Base-by-base conservation (phyloP, 2,113 vertebrate species). In the Butorides virescens region DNA sequence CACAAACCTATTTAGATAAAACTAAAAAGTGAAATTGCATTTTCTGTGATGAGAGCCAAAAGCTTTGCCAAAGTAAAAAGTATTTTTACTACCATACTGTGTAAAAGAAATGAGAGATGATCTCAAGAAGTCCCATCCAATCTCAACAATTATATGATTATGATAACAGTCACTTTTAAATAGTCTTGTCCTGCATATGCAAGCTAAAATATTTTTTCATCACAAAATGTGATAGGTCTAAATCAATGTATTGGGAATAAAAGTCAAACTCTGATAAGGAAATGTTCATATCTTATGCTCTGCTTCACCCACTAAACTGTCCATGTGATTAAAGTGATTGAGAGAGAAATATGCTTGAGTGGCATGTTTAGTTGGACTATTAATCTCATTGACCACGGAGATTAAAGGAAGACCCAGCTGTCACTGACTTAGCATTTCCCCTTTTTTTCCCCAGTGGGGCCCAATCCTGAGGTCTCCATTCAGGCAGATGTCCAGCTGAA, bases 321-420 rank as follows among this genome's bases (percentile, higher is more conserved):
- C 19, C 2, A 2, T 39, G 53, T 77, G 22, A 32, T 90, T 63
- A 21, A 47, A 75, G 37, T 19, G 68, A 79, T 84, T 89, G 59
- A 86, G 59, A 72, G 16, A 47, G 6, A 36, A 2, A 44, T 21
- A 70, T 61, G 18, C 34, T 30, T 36, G 93, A 76, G 63, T 90
- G 65, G 13, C 61, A 71, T 5, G 11, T 70, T 92, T 80, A 55
- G 36, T 81, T 50, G 65, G 67, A 53, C 36, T 70, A 65, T 94
- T 91, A 79, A 66, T 94, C 55, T 66, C n/a, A 44, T 70, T 94
- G 89, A 80, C 72, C 46, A 32, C 32, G 56, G 83, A 84, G 73
- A 84, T 95, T 89, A 93, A 78, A 88, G 59, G 55, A 75, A 65
- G 92, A 68, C 70, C 55, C 62, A 90, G 81, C 58, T 85, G 71